Conservation (phyloP, 2,113 vertebrate species). For the Microcebus ravelobensis region DNA sequence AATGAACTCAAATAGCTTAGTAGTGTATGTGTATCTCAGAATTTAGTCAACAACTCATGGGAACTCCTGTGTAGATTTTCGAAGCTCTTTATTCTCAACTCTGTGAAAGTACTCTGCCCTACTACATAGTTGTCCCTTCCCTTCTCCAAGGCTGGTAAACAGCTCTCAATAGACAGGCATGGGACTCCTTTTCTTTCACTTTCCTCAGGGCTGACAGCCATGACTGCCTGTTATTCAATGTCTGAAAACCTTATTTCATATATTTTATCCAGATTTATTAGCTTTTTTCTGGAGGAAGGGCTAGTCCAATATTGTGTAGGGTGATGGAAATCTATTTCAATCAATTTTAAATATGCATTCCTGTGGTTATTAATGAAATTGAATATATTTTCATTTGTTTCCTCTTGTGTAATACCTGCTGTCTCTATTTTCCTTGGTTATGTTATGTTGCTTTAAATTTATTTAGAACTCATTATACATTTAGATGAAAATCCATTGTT, state of each 20-base stretch:
- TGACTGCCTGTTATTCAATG: neutral
- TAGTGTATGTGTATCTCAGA: neutral
- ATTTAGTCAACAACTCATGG: neutral
- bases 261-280: neutral
- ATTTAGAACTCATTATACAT: neutral
- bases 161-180: neutral
- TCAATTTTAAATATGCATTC: neutral
- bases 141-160: neutral
- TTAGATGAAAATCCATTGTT: neutral
- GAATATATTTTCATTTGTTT: neutral
- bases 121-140: rapidly evolving
- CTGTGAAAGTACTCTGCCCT: rapidly evolving
- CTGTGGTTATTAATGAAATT: neutral
- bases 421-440: neutral
- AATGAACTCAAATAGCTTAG: neutral
- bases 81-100: neutral
- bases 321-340: neutral
- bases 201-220: neutral
- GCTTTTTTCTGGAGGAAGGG: neutral
- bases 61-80: neutral
- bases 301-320: neutral
- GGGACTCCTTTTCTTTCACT: neutral
- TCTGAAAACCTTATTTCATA: neutral
- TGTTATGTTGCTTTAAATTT: neutral
- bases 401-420: neutral